phyloP scores from a whole-genome alignment of 2,113 vertebrate species.

The Apeltes quadracus region DNA sequence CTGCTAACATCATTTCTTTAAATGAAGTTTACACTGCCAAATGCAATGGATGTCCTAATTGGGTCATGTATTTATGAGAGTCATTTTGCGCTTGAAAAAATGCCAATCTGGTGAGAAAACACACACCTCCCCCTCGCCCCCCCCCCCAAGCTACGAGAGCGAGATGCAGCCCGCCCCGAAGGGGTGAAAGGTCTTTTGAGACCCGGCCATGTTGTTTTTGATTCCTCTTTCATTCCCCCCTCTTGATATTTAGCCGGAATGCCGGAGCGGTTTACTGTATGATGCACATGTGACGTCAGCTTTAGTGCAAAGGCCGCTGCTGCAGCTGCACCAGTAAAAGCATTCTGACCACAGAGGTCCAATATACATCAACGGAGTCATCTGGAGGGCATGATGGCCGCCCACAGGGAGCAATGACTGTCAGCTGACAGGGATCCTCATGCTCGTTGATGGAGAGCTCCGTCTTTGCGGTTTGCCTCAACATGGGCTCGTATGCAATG shows the following conservation, averaged over 20 bases:
- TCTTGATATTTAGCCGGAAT: conserved; percentile 44
- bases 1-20: background rate
- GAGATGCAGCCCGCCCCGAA: conserved; percentile 1
- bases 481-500: too few relatives aligned
- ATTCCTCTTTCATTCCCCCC: conserved; percentile 42
- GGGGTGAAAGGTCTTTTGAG: conserved; percentile 47
- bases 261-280: conserved; percentile 40
- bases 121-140: conserved; percentile 18
- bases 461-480: background rate
- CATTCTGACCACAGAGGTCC: conserved; percentile 41
- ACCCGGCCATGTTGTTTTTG: conserved; percentile 19
- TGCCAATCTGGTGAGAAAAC: conserved; percentile 46
- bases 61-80: background rate
- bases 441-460: conserved; percentile 2
- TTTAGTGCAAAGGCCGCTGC: conserved; percentile 24
- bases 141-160: conserved; percentile 13
- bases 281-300: conserved; percentile 28
- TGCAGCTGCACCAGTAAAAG: conserved; percentile 46
- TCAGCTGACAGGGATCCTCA: conserved; percentile 53
- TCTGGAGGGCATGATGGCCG: conserved; percentile 27
- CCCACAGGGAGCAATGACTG: conserved; percentile 8
- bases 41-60: conserved; percentile 13
- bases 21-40: conserved; percentile 8
- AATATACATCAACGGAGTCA: conserved; percentile 56
- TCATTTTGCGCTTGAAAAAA: conserved; percentile 27